phyloP scores from a whole-genome alignment of 2,888 invertebrate genomes.

The Helobdella robusta region DNA sequence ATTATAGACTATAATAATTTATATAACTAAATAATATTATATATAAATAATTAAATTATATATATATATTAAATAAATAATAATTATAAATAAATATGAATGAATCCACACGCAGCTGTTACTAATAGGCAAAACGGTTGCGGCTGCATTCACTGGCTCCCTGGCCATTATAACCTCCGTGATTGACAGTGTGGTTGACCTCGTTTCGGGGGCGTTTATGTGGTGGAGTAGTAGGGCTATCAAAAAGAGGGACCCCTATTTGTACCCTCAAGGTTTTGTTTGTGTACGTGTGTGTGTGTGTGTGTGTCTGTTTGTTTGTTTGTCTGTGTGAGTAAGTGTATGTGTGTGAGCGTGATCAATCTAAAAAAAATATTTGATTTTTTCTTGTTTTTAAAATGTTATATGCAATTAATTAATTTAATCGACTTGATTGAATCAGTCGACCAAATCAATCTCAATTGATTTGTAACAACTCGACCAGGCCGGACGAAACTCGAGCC shows the following conservation, averaged over 20 bases:
- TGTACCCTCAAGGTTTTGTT: constrained; percentile 29
- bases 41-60: not conserved
- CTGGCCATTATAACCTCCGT: constrained; percentile 52
- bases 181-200: constrained; percentile 52
- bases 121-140: constrained; percentile 48
- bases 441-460: no score
- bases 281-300: not conserved
- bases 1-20: not conserved
- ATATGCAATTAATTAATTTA: no score
- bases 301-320: not conserved
- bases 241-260: constrained; percentile 35
- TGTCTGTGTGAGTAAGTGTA: not conserved
- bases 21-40: not conserved
- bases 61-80: not conserved
- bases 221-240: constrained; percentile 50
- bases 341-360: not conserved
- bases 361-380: not conserved
- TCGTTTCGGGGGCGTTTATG: constrained; percentile 49
- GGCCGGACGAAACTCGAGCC: constrained; percentile 47
- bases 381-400: not conserved
- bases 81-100: not conserved
- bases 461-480: constrained; percentile 18
- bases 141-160: constrained; percentile 51
- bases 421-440: no score
- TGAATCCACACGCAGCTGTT: constrained; percentile 39